Percentiles rank a stretch among this genome's conserved stretches.
Conservation (phyloP, 2,888 invertebrate genomes). For the Aplocera efformata region DNA sequence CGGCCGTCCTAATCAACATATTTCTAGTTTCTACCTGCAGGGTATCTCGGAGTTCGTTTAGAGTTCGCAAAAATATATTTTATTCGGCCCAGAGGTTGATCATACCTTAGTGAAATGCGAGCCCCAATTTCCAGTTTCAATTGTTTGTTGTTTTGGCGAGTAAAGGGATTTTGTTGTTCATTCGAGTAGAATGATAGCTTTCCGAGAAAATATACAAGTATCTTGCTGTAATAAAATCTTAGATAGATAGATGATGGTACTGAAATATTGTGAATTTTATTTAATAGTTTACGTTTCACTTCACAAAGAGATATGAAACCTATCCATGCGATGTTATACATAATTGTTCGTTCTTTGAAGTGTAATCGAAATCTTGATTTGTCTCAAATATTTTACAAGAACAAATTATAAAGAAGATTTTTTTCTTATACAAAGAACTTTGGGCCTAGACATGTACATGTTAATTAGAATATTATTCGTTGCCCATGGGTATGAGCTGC, state of each 20-base stretch:
- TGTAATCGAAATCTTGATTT: no score
- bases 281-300: no score
- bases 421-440: conserved; percentile 1
- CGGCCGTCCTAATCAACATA: conserved; percentile 40
- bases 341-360: no score
- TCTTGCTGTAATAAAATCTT: neutral
- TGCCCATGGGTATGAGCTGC: no score
- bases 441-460: no score
- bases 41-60: conserved; percentile 36
- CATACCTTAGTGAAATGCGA: conserved; percentile 34
- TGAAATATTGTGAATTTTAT: no score
- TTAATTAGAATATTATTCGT: no score
- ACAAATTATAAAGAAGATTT: conserved; percentile 3
- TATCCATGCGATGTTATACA: no score
- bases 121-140: conserved; percentile 38
- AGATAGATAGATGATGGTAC: no score
- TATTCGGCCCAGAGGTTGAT: conserved; percentile 34
- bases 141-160: conserved; percentile 32
- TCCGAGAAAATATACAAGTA: conserved; percentile 1
- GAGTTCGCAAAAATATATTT: conserved; percentile 45
- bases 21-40: conserved; percentile 35
- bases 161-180: conserved; percentile 18
- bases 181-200: conserved; percentile 3
- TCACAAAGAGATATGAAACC: no score
- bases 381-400: no score